phyloP scores from a whole-genome alignment of 2,113 vertebrate genomes.

The western clawed frog (Xenopus tropicalis) region UCB_Xtro_10.0 CM004444.2:32884501-32885000 shows the following conservation, averaged over 20 bases:
- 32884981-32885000: background rate
- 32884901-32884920: background rate
- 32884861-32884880: background rate
- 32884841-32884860: slow-evolving; percentile 19
- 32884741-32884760: slow-evolving; percentile 16
- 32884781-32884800: slow-evolving; percentile 41
- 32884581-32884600: no score
- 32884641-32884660: no score
- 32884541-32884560: no score
- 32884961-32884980: background rate
- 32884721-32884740: background rate
- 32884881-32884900: background rate
- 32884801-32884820: slow-evolving; percentile 22
- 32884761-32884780: background rate
- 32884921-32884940: background rate
- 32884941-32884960: background rate
- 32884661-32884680: no score
- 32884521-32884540: background rate
- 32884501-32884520: slow-evolving; percentile 6
- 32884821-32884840: slow-evolving; percentile 39
- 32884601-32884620: background rate
- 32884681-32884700: background rate
- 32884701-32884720: background rate
- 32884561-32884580: background rate
- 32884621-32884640: background rate